These are phyloP conservation scores for Atopsyche davidsoni DNA, from an alignment of 1,140 invertebrate species.

Conservation along the genomic window DNA sequence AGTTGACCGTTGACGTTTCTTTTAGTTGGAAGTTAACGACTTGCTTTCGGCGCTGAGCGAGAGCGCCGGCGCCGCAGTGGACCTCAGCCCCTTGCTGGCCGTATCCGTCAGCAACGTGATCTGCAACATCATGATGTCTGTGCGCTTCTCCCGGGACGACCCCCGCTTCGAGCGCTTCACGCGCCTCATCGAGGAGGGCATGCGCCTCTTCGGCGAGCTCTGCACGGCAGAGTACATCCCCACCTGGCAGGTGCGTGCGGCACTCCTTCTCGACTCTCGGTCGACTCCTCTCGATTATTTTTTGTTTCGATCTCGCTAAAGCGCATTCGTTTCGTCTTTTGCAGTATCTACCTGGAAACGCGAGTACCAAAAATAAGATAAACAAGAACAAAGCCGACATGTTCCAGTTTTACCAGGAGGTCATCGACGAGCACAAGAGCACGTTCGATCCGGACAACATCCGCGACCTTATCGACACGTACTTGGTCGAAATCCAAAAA, in stretches of 20 bases:
- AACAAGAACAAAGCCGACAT: conserved; percentile 77
- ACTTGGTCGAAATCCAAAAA: conserved; percentile 77
- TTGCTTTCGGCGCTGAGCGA: conserved; percentile 59
- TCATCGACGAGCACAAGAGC: conserved; percentile 71
- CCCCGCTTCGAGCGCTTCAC: conserved; percentile 71
- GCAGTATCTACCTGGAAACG: conserved; percentile 69
- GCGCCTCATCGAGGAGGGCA: conserved; percentile 81
- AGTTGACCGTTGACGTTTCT: conserved; percentile 29
- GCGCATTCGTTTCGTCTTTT: conserved; percentile 33
- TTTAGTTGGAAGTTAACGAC: conserved; percentile 69
- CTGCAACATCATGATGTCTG: conserved; percentile 83
- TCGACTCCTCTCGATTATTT: too few species aligned
- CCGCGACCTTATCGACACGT: conserved; percentile 81
- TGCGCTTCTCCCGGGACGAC: conserved; percentile 74
- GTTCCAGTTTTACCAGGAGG: conserved; percentile 74
- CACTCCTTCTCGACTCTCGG: too few species aligned
- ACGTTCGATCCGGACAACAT: conserved; percentile 70
- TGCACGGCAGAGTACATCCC: conserved; percentile 59
- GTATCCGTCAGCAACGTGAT: conserved; percentile 86
- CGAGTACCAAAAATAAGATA: conserved; percentile 66
- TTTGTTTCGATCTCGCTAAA: too few species aligned
- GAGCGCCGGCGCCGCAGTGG: conserved; percentile 56
- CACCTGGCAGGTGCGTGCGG: conserved; percentile 45
- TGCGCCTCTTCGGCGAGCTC: conserved; percentile 77
- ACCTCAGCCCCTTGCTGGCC: conserved; percentile 66